A percentile compares a stretch with the other conserved stretches of the same genome.
Evolutionary conservation across 2,113 vertebrate species (phyloP).

Genomic region (Corynorhinus townsendii): DNA sequence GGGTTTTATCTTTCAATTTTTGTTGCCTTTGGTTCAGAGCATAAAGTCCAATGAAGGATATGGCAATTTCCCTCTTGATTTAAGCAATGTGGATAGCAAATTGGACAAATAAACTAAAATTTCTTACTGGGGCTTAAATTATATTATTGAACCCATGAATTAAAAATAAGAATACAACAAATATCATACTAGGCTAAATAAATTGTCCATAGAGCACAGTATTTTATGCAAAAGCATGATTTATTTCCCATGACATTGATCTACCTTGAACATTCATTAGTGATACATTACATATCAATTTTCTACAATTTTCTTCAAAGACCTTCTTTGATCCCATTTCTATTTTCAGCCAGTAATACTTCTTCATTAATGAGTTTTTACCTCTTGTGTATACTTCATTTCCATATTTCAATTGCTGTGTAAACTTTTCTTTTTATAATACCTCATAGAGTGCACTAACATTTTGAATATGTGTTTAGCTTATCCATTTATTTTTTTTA

Average conservation of each 20-base stretch:
- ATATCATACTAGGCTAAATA: slow-evolving; percentile 8
- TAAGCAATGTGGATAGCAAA: neutral
- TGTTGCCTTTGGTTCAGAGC: neutral
- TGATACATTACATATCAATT: slow-evolving; percentile 44
- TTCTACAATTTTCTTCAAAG: slow-evolving; percentile 48
- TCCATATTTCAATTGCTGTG: slow-evolving; percentile 20
- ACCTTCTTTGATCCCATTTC: slow-evolving; percentile 52
- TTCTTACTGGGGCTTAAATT: neutral
- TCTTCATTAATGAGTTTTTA: slow-evolving; percentile 57
- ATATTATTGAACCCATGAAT: slow-evolving; percentile 10
- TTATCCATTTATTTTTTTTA: neutral
- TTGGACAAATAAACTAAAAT: slow-evolving; percentile 35
- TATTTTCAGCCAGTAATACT: slow-evolving; percentile 44
- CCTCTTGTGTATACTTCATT: slow-evolving; percentile 51
- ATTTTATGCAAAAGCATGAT: slow-evolving; percentile 18
- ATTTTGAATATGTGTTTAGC: slow-evolving; percentile 21
- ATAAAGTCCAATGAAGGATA: neutral
- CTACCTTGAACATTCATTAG: slow-evolving; percentile 48
- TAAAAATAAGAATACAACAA: slow-evolving; percentile 28
- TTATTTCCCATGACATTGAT: neutral
- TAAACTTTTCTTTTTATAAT: slow-evolving; percentile 56
- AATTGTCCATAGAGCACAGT: neutral
- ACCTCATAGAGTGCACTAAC: neutral
- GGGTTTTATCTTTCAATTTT: neutral
- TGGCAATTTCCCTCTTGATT: neutral